Percentiles rank a stretch among this genome's conserved stretches.
Conservation (phyloP, 2,888 invertebrate genomes). For the Coleophora deauratella region DNA sequence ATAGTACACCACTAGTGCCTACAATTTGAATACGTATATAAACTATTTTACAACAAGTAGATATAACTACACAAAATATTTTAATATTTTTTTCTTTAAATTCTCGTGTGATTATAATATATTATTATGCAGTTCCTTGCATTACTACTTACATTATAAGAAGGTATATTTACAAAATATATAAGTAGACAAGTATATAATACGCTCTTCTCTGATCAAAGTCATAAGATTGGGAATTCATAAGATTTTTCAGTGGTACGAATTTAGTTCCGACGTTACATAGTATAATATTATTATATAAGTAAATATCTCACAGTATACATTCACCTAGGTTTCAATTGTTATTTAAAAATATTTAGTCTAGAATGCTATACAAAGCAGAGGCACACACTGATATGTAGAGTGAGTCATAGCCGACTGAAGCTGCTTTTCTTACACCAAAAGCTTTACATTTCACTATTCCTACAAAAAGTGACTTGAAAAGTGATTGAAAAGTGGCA, state of each 20-base stretch:
- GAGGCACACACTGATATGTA: constrained; percentile 74
- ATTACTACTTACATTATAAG: constrained; percentile 34
- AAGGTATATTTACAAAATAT: constrained; percentile 66
- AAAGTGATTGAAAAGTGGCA: too few relatives aligned
- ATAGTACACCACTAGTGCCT: too few relatives aligned
- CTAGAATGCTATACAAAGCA: constrained; percentile 66
- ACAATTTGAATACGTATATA: too few relatives aligned
- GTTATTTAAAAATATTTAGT: constrained; percentile 13
- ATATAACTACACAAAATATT: too few relatives aligned
- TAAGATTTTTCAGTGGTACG: constrained; percentile 67
- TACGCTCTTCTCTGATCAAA: constrained; percentile 53
- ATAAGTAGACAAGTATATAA: too few relatives aligned
- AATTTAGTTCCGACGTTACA: constrained; percentile 60
- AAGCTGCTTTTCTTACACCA: constrained; percentile 58
- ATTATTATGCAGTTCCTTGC: constrained; percentile 11
- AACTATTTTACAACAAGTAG: too few relatives aligned
- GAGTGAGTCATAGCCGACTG: constrained; percentile 39
- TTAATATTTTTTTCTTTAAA: constrained; percentile 9
- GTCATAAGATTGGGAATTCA: constrained; percentile 72
- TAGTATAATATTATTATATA: constrained; percentile 56
- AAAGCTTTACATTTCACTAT: constrained; percentile 39
- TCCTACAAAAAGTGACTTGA: constrained; percentile 5
- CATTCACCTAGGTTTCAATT: constrained; percentile 42
- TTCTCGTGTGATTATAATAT: constrained; percentile 14
- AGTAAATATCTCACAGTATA: constrained; percentile 61